Evolutionary conservation across 2,113 vertebrate genomes (phyloP).

Genomic region (Chlamydotis undulata): DNA sequence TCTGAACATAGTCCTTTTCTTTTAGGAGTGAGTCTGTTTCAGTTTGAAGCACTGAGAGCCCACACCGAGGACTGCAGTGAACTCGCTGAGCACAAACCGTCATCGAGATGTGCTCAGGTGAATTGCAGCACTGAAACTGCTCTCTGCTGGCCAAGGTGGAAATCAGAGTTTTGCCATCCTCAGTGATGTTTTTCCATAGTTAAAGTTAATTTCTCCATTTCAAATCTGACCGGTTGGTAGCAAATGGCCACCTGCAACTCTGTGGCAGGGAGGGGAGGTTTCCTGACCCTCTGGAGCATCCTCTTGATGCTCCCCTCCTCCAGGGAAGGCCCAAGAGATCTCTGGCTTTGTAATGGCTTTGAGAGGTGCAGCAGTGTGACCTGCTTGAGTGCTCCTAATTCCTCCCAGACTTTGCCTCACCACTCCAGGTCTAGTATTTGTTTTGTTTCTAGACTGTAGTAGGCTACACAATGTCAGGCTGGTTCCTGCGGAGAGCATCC

Average conservation of each 20-base stretch:
- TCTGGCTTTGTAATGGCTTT: neutral
- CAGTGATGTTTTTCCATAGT: neutral
- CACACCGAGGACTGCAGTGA: neutral
- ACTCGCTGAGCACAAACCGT: neutral
- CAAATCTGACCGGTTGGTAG: neutral
- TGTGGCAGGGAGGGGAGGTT: neutral
- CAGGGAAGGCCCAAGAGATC: neutral
- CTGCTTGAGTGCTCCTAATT: neutral
- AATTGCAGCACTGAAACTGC: neutral
- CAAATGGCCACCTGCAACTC: accelerated
- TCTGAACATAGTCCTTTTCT: neutral
- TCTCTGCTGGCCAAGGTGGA: neutral
- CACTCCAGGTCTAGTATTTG: neutral
- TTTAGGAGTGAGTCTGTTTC: neutral
- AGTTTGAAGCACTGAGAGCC: neutral
- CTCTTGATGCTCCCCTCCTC: neutral
- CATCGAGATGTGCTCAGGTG: accelerated
- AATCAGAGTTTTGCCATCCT: neutral
- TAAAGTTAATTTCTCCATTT: neutral
- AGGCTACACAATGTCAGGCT: neutral
- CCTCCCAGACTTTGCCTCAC: neutral
- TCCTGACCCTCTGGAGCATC: neutral
- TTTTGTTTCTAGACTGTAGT: neutral
- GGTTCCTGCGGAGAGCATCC: neutral
- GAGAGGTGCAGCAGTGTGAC: neutral